Percentiles rank a stretch among this genome's conserved stretches.
Conservation (phyloP, 2,888 invertebrate species). For the Gymnosoma rotundatum region DNA sequence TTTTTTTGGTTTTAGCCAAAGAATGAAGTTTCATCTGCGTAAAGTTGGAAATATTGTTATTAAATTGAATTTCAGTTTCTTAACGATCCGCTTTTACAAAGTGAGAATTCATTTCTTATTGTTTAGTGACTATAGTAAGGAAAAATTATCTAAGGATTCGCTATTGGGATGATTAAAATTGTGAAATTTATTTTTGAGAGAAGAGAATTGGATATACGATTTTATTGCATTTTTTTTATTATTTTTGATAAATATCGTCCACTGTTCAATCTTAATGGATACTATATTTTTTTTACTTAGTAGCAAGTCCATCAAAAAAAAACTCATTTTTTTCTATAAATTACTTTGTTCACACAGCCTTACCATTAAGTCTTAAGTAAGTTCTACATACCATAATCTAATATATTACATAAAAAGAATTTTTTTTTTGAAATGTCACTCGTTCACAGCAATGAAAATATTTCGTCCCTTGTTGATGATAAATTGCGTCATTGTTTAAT, state of each 20-base stretch:
- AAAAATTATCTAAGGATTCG: too few relatives aligned
- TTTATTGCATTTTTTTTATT: too few relatives aligned
- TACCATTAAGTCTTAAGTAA: neutral
- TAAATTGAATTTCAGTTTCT: neutral
- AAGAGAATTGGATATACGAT: too few relatives aligned
- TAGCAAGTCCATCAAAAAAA: too few relatives aligned
- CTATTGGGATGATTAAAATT: too few relatives aligned
- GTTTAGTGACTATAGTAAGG: neutral
- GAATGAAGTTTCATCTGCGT: neutral
- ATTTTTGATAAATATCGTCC: neutral
- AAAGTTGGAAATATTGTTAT: neutral
- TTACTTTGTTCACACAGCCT: too few relatives aligned
- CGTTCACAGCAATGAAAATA: slow-evolving; percentile 25
- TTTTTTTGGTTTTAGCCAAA: neutral
- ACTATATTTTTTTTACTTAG: too few relatives aligned
- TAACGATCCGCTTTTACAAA: neutral
- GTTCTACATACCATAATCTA: neutral
- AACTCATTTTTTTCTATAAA: too few relatives aligned
- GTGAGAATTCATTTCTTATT: neutral
- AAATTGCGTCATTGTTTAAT: neutral
- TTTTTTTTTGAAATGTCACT: slow-evolving; percentile 10
- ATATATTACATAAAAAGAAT: neutral
- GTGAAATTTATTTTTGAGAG: too few relatives aligned
- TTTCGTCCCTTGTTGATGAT: neutral
- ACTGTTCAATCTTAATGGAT: too few relatives aligned